Percentiles rank a stretch among this genome's conserved stretches.
These are phyloP conservation scores for Drosophila pachea DNA, from an alignment of 1,140 invertebrate species.

Conservation along the genomic window DNA sequence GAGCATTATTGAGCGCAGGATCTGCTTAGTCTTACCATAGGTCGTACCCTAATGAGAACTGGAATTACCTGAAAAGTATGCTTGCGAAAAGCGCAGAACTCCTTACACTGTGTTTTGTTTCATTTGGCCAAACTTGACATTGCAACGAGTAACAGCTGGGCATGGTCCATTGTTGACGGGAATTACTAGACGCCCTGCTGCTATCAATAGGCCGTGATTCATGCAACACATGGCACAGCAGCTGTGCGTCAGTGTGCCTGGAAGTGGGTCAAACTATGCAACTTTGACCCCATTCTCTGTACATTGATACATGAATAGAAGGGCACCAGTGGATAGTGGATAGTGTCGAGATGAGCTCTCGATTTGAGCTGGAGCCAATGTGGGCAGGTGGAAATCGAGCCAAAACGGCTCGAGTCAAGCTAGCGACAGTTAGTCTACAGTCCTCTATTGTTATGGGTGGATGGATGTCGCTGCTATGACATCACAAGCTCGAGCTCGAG, in stretches of 20 bases:
- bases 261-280: constrained; percentile 70
- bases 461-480: constrained; percentile 56
- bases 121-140: background rate
- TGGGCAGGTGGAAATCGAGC: constrained; percentile 22
- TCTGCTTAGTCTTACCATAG: too few relatives aligned
- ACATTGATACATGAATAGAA: constrained; percentile 4
- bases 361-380: background rate
- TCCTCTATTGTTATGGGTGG: constrained; percentile 60
- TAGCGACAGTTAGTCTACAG: constrained; percentile 62
- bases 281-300: constrained; percentile 66
- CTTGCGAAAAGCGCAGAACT: background rate
- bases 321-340: background rate
- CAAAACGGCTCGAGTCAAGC: background rate
- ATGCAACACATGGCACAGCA: constrained; percentile 49
- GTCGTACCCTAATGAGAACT: too few relatives aligned
- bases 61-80: constrained; percentile 6
- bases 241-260: constrained; percentile 50
- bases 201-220: constrained; percentile 30
- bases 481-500: constrained; percentile 51
- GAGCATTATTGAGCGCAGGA: too few relatives aligned
- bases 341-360: background rate
- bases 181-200: constrained; percentile 1
- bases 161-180: background rate
- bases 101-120: background rate
- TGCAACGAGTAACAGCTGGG: background rate